Conservation (phyloP, 2,888 invertebrate genomes). For the Macaria notata region DNA sequence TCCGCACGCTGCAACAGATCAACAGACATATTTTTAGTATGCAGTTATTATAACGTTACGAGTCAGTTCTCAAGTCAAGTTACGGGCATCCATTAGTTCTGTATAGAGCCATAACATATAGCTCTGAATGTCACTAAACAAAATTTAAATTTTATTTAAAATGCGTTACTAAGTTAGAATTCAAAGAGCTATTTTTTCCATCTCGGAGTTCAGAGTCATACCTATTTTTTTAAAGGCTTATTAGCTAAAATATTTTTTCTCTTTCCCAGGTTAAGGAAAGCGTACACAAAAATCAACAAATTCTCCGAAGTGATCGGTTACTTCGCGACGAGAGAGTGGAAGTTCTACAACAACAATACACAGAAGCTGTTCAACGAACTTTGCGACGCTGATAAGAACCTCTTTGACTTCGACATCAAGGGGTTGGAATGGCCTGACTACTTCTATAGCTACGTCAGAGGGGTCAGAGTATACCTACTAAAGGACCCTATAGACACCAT, state of each 20-base stretch:
- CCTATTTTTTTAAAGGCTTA: no score
- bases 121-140: no score
- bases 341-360: constrained; percentile 83
- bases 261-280: constrained; percentile 85
- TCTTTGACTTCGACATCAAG: constrained; percentile 86
- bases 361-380: constrained; percentile 78
- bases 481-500: constrained; percentile 88
- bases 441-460: constrained; percentile 85
- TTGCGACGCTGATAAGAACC: constrained; percentile 78
- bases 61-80: no score
- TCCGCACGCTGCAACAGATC: no score
- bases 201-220: no score
- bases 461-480: constrained; percentile 87
- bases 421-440: constrained; percentile 86
- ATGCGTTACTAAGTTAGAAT: no score
- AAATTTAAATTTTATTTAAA: no score
- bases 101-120: no score
- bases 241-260: neutral
- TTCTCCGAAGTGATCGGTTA: constrained; percentile 87
- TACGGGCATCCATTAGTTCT: no score
- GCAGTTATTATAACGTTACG: no score
- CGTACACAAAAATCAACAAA: constrained; percentile 88
- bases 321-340: constrained; percentile 89
- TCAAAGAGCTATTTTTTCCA: no score
- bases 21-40: no score